These are phyloP conservation scores for Sthenelais limicola DNA, from an alignment of 2,888 invertebrate genomes.

Conservation along the genomic window DNA sequence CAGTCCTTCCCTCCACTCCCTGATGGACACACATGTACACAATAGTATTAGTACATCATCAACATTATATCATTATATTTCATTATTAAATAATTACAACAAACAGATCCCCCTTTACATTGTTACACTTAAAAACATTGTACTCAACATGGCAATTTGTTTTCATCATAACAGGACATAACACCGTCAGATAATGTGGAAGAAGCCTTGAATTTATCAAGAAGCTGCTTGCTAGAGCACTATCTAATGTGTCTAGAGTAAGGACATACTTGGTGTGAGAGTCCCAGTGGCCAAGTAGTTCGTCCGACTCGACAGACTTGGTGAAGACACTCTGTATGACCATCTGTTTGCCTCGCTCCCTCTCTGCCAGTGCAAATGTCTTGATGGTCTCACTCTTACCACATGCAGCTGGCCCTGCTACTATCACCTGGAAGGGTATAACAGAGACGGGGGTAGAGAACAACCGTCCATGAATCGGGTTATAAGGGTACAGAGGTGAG, in stretches of 20 bases:
- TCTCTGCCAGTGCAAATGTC: slow-evolving; percentile 69
- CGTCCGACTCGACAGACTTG: slow-evolving; percentile 67
- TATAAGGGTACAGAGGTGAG: no score
- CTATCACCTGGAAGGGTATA: slow-evolving; percentile 52
- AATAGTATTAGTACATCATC: background rate
- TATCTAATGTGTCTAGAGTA: no score
- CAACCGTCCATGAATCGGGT: no score
- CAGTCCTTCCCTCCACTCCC: slow-evolving; percentile 69
- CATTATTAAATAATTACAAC: background rate
- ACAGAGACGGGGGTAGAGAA: no score
- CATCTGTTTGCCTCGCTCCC: slow-evolving; percentile 66
- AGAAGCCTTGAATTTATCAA: no score
- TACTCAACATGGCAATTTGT: no score
- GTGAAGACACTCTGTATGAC: slow-evolving; percentile 68
- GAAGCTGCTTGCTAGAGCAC: no score
- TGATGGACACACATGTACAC: slow-evolving; percentile 47
- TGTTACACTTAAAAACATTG: no score
- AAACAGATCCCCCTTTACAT: no score
- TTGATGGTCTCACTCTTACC: slow-evolving; percentile 71
- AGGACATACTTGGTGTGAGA: slow-evolving; percentile 60
- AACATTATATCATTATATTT: background rate
- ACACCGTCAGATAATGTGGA: no score
- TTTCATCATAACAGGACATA: no score
- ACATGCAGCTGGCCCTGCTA: slow-evolving; percentile 69
- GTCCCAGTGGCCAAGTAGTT: slow-evolving; percentile 67